These are phyloP conservation scores for Neodontobutis hainanensis DNA, from an alignment of 2,113 vertebrate species.

Conservation along the genomic window DNA sequence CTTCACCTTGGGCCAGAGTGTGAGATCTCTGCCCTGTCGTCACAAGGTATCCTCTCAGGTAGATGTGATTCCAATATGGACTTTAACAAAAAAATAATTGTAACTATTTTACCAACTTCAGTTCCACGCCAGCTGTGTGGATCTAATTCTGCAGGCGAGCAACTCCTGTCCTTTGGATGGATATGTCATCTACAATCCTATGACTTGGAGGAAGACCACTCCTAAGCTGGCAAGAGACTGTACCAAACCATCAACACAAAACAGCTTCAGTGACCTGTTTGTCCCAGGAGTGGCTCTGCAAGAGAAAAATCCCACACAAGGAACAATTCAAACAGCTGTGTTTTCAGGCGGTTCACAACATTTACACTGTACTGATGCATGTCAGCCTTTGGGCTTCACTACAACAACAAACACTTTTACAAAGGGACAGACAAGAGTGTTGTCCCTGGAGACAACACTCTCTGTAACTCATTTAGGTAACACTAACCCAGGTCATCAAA, in stretches of 20 bases:
- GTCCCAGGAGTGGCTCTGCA: constrained; percentile 73
- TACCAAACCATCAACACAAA: constrained; percentile 28
- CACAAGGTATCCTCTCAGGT: constrained; percentile 73
- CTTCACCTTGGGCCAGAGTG: constrained; percentile 69
- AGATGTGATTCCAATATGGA: too few relatives aligned
- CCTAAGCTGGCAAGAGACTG: constrained; percentile 7
- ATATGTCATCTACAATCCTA: constrained; percentile 72
- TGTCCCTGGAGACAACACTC: too few relatives aligned
- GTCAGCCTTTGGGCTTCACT: neutral
- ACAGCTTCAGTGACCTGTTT: constrained; percentile 59
- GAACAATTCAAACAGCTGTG: constrained; percentile 18
- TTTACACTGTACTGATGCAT: neutral
- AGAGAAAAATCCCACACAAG: constrained; percentile 17
- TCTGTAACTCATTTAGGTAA: too few relatives aligned
- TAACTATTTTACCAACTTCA: constrained; percentile 29
- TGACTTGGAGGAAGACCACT: constrained; percentile 56
- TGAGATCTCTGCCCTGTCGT: constrained; percentile 74
- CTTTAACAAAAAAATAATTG: too few relatives aligned
- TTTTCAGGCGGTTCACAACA: neutral
- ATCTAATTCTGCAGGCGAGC: constrained; percentile 67
- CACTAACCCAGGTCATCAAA: too few relatives aligned
- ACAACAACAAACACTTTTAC: neutral
- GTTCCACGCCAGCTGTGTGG: constrained; percentile 80
- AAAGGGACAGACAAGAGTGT: too few relatives aligned
- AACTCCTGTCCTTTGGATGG: constrained; percentile 79